Evolutionary conservation across 2,888 invertebrate genomes (phyloP).

Genomic region (Cheiracanthium punctorium): DNA sequence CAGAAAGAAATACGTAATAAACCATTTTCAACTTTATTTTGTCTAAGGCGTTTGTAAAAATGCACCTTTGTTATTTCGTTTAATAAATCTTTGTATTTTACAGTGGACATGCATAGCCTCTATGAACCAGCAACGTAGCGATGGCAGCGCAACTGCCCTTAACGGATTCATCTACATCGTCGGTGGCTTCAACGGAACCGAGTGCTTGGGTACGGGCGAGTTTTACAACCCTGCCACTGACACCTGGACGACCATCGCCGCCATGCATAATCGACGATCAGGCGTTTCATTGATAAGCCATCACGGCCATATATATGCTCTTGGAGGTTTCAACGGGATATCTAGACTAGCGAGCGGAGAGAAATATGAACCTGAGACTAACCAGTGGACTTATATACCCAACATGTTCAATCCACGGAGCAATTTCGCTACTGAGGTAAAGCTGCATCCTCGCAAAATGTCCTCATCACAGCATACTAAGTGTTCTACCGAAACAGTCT

Average conservation of each 20-base stretch:
- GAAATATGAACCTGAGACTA: constrained; percentile 70
- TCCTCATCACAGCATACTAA: too few relatives aligned
- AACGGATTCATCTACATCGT: constrained; percentile 83
- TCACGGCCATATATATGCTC: constrained; percentile 83
- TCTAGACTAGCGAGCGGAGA: constrained; percentile 77
- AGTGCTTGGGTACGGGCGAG: constrained; percentile 85
- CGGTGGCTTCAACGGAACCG: constrained; percentile 88
- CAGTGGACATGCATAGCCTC: constrained; percentile 76
- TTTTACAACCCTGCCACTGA: constrained; percentile 83
- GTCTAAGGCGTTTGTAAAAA: too few relatives aligned
- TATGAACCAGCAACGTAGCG: constrained; percentile 83
- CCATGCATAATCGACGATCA: constrained; percentile 85
- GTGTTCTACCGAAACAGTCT: too few relatives aligned
- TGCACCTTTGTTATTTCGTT: too few relatives aligned
- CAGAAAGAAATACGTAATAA: too few relatives aligned
- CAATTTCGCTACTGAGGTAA: constrained; percentile 84
- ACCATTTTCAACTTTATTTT: too few relatives aligned
- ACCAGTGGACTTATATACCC: constrained; percentile 82
- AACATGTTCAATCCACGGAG: constrained; percentile 87
- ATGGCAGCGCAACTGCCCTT: constrained; percentile 85
- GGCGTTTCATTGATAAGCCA: constrained; percentile 85
- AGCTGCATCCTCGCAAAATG: too few relatives aligned
- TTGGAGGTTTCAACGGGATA: constrained; percentile 88
- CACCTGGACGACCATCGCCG: constrained; percentile 81
- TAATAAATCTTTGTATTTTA: too few relatives aligned